These are phyloP conservation scores for Biston stratarius DNA, from an alignment of 2,888 invertebrate species.

Conservation along the genomic window DNA sequence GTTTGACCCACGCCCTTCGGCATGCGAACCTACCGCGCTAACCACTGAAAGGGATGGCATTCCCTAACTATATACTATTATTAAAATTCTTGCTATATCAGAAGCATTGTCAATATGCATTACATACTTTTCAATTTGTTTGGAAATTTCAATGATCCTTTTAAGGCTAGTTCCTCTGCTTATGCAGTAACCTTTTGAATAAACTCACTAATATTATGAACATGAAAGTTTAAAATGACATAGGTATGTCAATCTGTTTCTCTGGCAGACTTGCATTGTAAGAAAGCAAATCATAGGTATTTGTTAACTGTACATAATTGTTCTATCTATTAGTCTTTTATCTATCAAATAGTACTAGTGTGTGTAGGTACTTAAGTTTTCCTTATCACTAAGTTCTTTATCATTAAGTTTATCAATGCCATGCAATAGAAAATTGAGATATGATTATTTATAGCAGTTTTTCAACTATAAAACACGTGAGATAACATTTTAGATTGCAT, in stretches of 20 bases:
- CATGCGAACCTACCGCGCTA: too few relatives aligned
- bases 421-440: conserved; percentile 38
- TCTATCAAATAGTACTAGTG: background rate
- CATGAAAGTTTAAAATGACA: too few relatives aligned
- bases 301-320: background rate
- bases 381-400: conserved; percentile 14
- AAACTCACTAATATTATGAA: background rate
- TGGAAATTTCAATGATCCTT: too few relatives aligned
- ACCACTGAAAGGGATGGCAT: too few relatives aligned
- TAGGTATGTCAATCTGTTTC: background rate
- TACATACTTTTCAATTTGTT: too few relatives aligned
- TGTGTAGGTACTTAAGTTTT: background rate
- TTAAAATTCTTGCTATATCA: too few relatives aligned
- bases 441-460: conserved; percentile 9
- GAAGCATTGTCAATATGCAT: too few relatives aligned
- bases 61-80: too few relatives aligned
- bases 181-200: too few relatives aligned
- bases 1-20: too few relatives aligned
- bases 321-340: background rate
- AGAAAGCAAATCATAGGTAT: background rate
- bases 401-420: conserved; percentile 23
- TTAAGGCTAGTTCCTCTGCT: too few relatives aligned
- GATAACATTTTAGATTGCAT: conserved; percentile 17
- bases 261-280: background rate
- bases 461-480: conserved; percentile 10